phyloP scores from a whole-genome alignment of 1,140 invertebrate species.

The Heterodera schachtii region DNA sequence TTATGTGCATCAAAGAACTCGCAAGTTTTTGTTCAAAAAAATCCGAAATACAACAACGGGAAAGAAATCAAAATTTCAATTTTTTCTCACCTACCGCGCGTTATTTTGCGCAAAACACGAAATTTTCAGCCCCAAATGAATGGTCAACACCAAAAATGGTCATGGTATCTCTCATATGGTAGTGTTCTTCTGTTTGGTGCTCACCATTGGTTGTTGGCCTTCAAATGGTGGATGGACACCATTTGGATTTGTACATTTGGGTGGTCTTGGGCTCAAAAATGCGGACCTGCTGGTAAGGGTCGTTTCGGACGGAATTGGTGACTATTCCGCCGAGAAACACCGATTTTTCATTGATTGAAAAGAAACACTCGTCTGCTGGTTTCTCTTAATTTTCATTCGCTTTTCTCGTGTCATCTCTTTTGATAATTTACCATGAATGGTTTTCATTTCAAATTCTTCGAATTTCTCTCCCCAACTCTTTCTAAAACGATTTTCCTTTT shows the following conservation, averaged over 20 bases:
- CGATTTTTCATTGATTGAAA: too few relatives aligned
- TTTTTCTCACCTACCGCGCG: neutral
- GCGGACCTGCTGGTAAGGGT: slow-evolving; percentile 1
- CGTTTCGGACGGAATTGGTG: neutral
- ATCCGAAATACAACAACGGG: too few relatives aligned
- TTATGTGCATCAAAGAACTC: neutral
- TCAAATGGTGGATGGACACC: slow-evolving; percentile 4
- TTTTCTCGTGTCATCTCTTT: neutral
- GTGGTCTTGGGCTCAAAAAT: neutral
- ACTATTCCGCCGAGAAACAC: too few relatives aligned
- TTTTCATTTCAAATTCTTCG: too few relatives aligned
- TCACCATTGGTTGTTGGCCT: slow-evolving; percentile 4
- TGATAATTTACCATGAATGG: neutral
- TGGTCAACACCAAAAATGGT: neutral
- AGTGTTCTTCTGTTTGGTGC: slow-evolving; percentile 5
- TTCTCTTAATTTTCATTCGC: neutral
- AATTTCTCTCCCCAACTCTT: too few relatives aligned
- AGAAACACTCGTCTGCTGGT: too few relatives aligned
- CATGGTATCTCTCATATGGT: neutral
- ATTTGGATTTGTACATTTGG: neutral
- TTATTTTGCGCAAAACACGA: neutral
- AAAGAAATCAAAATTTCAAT: too few relatives aligned
- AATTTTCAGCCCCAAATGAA: neutral
- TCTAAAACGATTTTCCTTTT: too few relatives aligned
- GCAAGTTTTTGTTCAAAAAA: neutral